Evolutionary conservation across 2,888 invertebrate genomes (phyloP).

Genomic region (Epinotia demarniana): DNA sequence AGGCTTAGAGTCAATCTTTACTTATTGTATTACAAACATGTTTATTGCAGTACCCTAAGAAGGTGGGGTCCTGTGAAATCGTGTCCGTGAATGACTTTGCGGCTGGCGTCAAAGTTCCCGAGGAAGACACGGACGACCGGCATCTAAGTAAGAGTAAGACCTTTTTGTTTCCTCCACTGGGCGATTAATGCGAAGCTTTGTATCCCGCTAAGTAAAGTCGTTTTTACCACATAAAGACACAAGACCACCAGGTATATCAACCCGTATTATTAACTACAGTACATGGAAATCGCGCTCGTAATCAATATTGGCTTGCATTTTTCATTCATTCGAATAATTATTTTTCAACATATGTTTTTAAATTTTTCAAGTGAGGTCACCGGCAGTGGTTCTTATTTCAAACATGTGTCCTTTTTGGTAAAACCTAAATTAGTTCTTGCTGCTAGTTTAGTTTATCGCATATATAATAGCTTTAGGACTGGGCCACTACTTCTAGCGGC

Average conservation of each 20-base stretch:
- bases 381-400: not conserved
- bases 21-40: not conserved
- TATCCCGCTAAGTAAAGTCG: not conserved
- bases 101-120: constrained; percentile 84
- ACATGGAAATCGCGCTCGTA: not conserved
- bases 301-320: not conserved
- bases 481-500: too few species aligned
- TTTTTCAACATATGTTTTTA: not conserved
- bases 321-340: not conserved
- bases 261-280: not conserved
- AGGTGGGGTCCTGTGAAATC: constrained; percentile 86
- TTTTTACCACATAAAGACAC: not conserved
- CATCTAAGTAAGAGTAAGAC: constrained; percentile 63
- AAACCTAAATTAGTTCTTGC: not conserved
- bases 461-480: too few species aligned
- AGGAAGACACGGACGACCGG: constrained; percentile 57
- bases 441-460: too few species aligned
- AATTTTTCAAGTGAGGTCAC: not conserved
- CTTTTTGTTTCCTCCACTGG: too few species aligned
- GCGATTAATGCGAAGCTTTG: not conserved
- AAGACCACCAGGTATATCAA: not conserved
- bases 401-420: not conserved
- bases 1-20: too few species aligned
- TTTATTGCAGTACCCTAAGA: constrained; percentile 88
- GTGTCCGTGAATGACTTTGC: constrained; percentile 93